phyloP scores from a whole-genome alignment of 2,797 vertebrate genomes.

The Rhinatrema bivittatum region DNA sequence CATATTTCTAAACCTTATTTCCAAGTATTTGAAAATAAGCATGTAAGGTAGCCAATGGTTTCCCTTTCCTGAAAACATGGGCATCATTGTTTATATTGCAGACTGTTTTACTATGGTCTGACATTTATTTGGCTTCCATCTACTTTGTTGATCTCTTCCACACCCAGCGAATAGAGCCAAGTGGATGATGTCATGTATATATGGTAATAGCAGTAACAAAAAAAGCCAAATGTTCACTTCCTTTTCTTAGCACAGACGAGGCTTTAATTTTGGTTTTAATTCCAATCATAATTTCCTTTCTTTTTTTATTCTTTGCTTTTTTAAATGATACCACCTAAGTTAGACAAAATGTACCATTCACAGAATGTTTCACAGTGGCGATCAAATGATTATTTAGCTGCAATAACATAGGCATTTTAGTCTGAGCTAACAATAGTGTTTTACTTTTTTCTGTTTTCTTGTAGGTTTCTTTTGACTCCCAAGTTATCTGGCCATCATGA shows the following conservation, averaged over 20 bases:
- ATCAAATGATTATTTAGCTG: accelerated
- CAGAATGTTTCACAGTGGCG: background rate
- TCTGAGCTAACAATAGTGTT: background rate
- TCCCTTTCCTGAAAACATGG: constrained; percentile 1
- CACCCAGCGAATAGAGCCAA: constrained; percentile 1
- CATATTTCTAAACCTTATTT: too few species aligned
- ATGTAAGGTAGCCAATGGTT: constrained; percentile 19
- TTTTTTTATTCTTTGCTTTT: background rate
- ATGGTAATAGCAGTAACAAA: background rate
- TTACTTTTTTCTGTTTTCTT: constrained; percentile 1
- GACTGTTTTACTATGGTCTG: background rate
- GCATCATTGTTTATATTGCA: background rate
- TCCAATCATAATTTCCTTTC: accelerated
- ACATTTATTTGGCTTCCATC: constrained; percentile 3
- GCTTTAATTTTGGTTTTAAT: background rate
- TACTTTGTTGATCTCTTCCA: constrained; percentile 21
- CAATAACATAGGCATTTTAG: background rate
- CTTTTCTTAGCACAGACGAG: background rate
- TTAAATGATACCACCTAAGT: background rate
- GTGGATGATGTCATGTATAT: constrained; percentile 14
- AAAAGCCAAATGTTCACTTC: background rate
- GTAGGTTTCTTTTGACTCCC: constrained; percentile 14
- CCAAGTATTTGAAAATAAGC: constrained; percentile 7
- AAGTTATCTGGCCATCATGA: constrained; percentile 47
- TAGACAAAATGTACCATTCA: accelerated